Evolutionary conservation across 2,113 vertebrate species (phyloP).

Genomic region (Tilapia sparmanii): DNA sequence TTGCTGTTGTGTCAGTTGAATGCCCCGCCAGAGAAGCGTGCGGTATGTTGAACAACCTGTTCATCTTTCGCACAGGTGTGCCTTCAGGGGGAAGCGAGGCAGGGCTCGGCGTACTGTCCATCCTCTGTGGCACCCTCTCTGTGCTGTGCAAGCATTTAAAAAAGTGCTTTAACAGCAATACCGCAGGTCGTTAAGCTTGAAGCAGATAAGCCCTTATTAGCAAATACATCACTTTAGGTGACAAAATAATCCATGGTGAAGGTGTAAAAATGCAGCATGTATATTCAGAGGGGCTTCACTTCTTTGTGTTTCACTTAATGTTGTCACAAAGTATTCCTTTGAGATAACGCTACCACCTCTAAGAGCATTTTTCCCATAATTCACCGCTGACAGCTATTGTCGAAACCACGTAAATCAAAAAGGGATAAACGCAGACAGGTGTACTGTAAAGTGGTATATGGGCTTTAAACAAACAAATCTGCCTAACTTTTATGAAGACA

Average conservation of each 20-base stretch:
- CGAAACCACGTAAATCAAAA: background rate
- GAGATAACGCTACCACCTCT: background rate
- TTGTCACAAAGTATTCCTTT: background rate
- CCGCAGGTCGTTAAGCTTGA: background rate
- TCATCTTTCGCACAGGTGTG: conserved; percentile 39
- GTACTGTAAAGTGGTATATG: background rate
- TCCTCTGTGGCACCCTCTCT: background rate
- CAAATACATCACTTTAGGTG: background rate
- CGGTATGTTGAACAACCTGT: conserved; percentile 63
- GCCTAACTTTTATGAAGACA: background rate
- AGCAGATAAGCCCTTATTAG: background rate
- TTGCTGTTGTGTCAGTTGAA: background rate
- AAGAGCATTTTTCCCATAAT: background rate
- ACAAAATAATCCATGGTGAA: background rate
- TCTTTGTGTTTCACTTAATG: background rate
- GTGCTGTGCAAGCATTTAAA: background rate
- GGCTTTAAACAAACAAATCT: conserved; percentile 30
- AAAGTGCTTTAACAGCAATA: background rate
- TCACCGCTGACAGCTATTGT: background rate
- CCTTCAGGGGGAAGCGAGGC: background rate
- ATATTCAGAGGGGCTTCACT: background rate
- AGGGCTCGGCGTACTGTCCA: background rate
- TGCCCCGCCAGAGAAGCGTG: background rate
- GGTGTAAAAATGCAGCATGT: background rate
- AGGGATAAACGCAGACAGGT: background rate